Evolutionary conservation across 2,113 vertebrate species (phyloP), one percentile per base, ranked within the genome.

Genomic region (Myotis yumanensis): DNA sequence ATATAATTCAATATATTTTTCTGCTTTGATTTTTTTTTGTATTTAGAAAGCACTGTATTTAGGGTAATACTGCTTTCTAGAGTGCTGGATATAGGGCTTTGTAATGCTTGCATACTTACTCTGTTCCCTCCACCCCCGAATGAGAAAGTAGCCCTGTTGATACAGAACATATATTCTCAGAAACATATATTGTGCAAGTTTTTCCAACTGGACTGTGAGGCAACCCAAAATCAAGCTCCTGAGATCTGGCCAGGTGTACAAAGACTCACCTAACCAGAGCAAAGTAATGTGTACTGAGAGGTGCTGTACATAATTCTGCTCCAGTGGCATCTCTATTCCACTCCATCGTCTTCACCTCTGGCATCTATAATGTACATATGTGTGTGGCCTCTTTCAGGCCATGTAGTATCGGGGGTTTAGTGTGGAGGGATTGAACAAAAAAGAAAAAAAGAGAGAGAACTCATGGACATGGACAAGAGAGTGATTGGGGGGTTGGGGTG

Each of bases 11-110:
- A 43, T n/a, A 11, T 20, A 51, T 85, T 62, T 93, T 92, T 90
- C 59, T 51, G 25, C 23, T 86, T 72, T 48, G 22, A 79, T 62
- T 69, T 88, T 69, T 88, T 66, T 48, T 71, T 43, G 46, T 83
- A 51, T n/a, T 90, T 91, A 51, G 4, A 92, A 88, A 95, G 51
- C 64, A 12, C 32, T 62, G 4, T 30, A 52, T 64, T 90, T 76
- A 40, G 37, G 43, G 30, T 62, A 87, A 90, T 86, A 82, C 22
- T 52, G 15, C 18, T 95, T 92, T 95, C 11, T 54, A 35, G 10
- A 11, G 20, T 46, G 16, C 4, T 20, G 5, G 46, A 52, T 59
- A 22, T 5, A 54, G 35, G 59, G 83, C 72, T 7, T 25, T 76
- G 14, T 46, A 75, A 59, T 73, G 8, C 54, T 25, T 77, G 7